A percentile compares a stretch with the other conserved stretches of the same genome.
Evolutionary conservation across 37 sponge, comb jelly and placozoan species (phyloP).

Genomic region (Beroe forskalii): DNA sequence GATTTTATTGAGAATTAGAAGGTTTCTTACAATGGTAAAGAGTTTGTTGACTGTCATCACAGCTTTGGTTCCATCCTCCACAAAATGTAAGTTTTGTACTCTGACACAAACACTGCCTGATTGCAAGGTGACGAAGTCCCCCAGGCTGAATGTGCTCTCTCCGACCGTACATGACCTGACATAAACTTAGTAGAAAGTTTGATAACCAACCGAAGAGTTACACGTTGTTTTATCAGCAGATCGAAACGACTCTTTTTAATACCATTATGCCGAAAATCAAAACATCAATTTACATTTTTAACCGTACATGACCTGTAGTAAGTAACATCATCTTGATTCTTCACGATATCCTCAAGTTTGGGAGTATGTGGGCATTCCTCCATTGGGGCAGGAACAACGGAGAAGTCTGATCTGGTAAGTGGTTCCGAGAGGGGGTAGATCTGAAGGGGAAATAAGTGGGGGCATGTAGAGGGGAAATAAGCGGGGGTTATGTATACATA

Average conservation of each 20-base stretch:
- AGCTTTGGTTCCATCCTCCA: not conserved
- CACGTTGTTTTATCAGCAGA: too few species aligned
- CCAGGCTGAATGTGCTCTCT: not conserved
- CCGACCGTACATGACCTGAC: conserved; percentile 36
- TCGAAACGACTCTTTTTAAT: too few species aligned
- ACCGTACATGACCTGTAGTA: not conserved
- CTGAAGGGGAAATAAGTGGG: not conserved
- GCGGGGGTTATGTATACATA: too few species aligned
- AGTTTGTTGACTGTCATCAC: conserved; percentile 46
- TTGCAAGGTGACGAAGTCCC: conserved; percentile 52
- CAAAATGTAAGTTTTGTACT: not conserved
- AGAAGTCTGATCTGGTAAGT: conserved; percentile 50
- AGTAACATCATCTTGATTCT: not conserved
- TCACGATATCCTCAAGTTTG: not conserved
- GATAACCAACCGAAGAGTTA: too few species aligned
- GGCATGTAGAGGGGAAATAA: too few species aligned
- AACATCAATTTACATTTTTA: too few species aligned
- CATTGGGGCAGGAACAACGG: conserved; percentile 33
- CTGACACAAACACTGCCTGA: conserved; percentile 41
- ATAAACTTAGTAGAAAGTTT: too few species aligned
- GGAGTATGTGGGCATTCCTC: not conserved
- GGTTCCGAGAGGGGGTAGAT: conserved; percentile 34
- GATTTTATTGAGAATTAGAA: not conserved
- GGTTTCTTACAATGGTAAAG: conserved; percentile 17
- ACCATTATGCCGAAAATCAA: too few species aligned